phyloP scores from a whole-genome alignment of 2,888 invertebrate genomes.

The Phlogophora meticulosa region DNA sequence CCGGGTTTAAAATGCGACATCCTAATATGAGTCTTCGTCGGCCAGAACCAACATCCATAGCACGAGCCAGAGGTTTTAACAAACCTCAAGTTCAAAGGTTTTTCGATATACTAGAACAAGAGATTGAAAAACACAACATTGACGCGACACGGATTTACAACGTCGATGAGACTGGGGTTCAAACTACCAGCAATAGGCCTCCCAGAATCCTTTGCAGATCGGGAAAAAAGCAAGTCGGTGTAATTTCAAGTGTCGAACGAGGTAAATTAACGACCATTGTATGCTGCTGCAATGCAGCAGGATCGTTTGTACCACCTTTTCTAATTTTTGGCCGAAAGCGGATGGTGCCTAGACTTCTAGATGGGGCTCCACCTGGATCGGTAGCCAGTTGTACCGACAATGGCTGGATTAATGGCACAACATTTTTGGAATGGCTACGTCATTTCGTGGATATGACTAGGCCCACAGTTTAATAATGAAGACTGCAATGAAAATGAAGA shows the following conservation, averaged over 20 bases:
- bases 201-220: slow-evolving; percentile 18
- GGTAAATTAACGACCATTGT: slow-evolving; percentile 60
- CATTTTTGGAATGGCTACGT: slow-evolving; percentile 58
- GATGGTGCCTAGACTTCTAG: slow-evolving; percentile 63
- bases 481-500: too few relatives aligned
- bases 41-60: slow-evolving; percentile 10
- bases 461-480: too few relatives aligned
- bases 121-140: slow-evolving; percentile 9
- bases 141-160: slow-evolving; percentile 13
- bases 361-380: slow-evolving; percentile 61
- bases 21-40: slow-evolving; percentile 2
- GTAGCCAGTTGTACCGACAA: slow-evolving; percentile 50
- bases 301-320: slow-evolving; percentile 68
- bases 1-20: slow-evolving; percentile 1
- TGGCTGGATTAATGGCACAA: slow-evolving; percentile 57
- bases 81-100: slow-evolving; percentile 16
- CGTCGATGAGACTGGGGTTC: slow-evolving; percentile 4
- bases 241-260: slow-evolving; percentile 60
- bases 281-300: slow-evolving; percentile 64
- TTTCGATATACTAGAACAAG: slow-evolving; percentile 6
- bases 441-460: slow-evolving; percentile 46
- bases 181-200: slow-evolving; percentile 4
- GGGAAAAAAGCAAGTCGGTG: slow-evolving; percentile 67
- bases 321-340: slow-evolving; percentile 71
- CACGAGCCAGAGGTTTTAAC: slow-evolving; percentile 16